A percentile compares a stretch with the other conserved stretches of the same genome.
phyloP scores from a whole-genome alignment of 1,140 invertebrate genomes.

The Cydia amplana region DNA sequence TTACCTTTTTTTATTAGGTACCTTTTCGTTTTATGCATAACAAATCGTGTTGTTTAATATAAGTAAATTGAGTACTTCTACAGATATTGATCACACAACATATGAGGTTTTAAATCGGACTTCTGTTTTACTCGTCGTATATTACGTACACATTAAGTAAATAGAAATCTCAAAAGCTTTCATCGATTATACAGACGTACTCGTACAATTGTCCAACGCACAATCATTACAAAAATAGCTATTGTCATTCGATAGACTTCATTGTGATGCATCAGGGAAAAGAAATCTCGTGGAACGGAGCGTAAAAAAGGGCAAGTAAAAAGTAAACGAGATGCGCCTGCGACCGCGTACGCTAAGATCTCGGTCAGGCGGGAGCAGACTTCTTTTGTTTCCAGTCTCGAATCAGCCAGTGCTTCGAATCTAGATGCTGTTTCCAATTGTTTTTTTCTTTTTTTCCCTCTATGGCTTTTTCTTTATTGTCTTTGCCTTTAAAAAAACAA shows the following conservation, averaged over 20 bases:
- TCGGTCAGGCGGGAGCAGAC: slow-evolving; percentile 75
- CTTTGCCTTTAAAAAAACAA: slow-evolving; percentile 71
- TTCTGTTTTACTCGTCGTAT: slow-evolving; percentile 4
- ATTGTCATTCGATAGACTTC: slow-evolving; percentile 68
- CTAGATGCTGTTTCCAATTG: slow-evolving; percentile 73
- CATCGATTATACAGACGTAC: slow-evolving; percentile 29
- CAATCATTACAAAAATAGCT: slow-evolving; percentile 71
- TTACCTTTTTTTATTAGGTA: no score
- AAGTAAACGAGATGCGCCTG: slow-evolving; percentile 65
- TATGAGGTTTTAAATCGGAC: not conserved
- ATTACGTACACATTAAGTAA: slow-evolving; percentile 21
- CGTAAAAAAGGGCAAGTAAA: slow-evolving; percentile 59
- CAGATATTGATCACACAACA: not conserved
- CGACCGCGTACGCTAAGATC: slow-evolving; percentile 74
- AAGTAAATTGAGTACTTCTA: no score
- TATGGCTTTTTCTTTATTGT: slow-evolving; percentile 77
- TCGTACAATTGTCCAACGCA: slow-evolving; percentile 24
- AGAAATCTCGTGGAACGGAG: slow-evolving; percentile 72
- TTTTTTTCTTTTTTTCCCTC: slow-evolving; percentile 64
- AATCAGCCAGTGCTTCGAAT: slow-evolving; percentile 78
- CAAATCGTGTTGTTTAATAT: no score
- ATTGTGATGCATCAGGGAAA: slow-evolving; percentile 74
- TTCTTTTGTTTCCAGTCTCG: slow-evolving; percentile 76
- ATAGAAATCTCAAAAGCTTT: slow-evolving; percentile 32
- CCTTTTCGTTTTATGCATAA: no score